Evolutionary conservation across 2,797 vertebrate species (phyloP), one percentile per base, ranked within the genome.

Genomic region (Liasis olivaceus): DNA sequence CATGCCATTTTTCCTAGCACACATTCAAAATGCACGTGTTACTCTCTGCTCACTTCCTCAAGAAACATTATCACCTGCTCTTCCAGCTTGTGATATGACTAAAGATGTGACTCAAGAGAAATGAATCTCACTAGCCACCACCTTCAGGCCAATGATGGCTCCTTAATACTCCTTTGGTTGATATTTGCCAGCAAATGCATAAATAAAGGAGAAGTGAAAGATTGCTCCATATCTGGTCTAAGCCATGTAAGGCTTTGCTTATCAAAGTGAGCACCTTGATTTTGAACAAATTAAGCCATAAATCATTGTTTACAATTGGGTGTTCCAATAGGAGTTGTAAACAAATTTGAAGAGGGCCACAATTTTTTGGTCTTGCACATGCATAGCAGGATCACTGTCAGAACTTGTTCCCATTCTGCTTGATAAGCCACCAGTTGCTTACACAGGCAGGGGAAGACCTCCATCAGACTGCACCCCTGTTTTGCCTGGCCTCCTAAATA

Each of bases 1-100:
- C 11, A 85, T 95, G 94, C 95, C 91, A 95, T 89, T 58, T 81
- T 26, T 20, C 14, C 26, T 17, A 85, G 5, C 5, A 5, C 28
- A 2, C 20, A 62, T 24, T 63, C 0, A 0, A 11, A 0, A 2
- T 17, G 28, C 42, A 64, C 69, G 9, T 89, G 56, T 93, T 28
- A 22, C 89, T 15, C 3, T 20, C 20, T 36, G 69, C 26, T 28
- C 77, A 84, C 26, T 62, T 84, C 14, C 17, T 11, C 26, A 51
- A 15, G 36, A 63, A 28, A 17, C 4, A 84, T 15, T 42, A 36
- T 88, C 11, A 81, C 36, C 72, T 81, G n/a, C 22, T 22, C 20
- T 66, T 47, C 14, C 6, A 66, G 24, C 36, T 63, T 88, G 24
- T 88, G 36, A 47, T 26, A 60, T 47, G 87, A 63, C 36, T 63